Conservation (phyloP, 2,888 invertebrate species). For the Uloborus plumipes region DNA sequence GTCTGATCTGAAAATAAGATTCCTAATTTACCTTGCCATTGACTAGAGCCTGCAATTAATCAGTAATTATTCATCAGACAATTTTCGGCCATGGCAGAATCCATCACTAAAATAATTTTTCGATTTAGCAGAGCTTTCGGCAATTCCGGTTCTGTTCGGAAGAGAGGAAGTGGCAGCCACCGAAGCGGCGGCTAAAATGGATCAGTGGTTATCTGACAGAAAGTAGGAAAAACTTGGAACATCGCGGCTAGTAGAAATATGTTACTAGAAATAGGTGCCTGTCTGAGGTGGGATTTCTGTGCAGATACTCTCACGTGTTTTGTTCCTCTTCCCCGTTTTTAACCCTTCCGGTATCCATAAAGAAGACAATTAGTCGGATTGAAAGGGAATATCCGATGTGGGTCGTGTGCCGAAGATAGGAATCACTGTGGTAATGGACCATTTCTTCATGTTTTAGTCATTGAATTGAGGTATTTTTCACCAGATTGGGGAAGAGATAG, state of each 20-base stretch:
- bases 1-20: too few relatives aligned
- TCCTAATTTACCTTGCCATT: too few relatives aligned
- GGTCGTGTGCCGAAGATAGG: not conserved
- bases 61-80: too few relatives aligned
- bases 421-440: too few relatives aligned
- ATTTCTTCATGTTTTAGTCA: too few relatives aligned
- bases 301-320: not conserved
- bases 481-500: too few relatives aligned
- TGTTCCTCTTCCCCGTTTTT: slow-evolving; percentile 5
- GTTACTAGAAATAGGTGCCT: slow-evolving; percentile 15
- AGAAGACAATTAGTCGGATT: not conserved
- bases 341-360: not conserved
- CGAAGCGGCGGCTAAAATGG: slow-evolving; percentile 4
- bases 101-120: too few relatives aligned
- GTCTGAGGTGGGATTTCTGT: not conserved
- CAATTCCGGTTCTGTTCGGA: slow-evolving; percentile 14
- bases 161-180: slow-evolving; percentile 6
- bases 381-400: slow-evolving; percentile 4
- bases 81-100: too few relatives aligned
- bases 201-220: slow-evolving; percentile 13
- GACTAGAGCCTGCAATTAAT: too few relatives aligned
- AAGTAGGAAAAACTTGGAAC: not conserved
- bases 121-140: not conserved
- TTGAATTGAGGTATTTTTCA: too few relatives aligned
- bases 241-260: not conserved